These are phyloP conservation scores for Abscondita cerata DNA, from an alignment of 2,888 invertebrate genomes.

Conservation along the genomic window DNA sequence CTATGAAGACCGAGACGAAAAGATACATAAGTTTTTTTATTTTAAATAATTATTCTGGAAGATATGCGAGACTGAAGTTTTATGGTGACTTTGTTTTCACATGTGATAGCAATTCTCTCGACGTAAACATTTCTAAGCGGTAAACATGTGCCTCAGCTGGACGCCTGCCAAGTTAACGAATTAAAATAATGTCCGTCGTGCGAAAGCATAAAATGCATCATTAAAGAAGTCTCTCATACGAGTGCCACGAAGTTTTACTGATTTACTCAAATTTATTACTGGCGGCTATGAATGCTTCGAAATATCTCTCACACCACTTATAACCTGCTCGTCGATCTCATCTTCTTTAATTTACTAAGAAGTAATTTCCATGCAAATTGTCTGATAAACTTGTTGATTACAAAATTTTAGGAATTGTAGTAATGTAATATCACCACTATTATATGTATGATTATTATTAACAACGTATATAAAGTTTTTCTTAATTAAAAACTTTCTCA, in stretches of 20 bases:
- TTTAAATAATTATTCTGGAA: constrained; percentile 26
- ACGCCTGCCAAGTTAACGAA: constrained; percentile 55
- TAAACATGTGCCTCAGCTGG: constrained; percentile 55
- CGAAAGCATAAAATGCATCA: constrained; percentile 61
- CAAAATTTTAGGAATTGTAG: constrained; percentile 13
- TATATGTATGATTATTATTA: not conserved
- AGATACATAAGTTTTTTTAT: constrained; percentile 21
- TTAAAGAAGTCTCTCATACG: constrained; percentile 59
- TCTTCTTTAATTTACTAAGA: constrained; percentile 22
- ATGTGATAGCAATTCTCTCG: constrained; percentile 45
- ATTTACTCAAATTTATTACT: constrained; percentile 56
- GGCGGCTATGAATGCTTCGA: constrained; percentile 31
- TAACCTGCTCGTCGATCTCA: constrained; percentile 31
- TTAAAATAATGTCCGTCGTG: constrained; percentile 61
- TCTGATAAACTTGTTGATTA: constrained; percentile 20
- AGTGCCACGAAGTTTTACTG: constrained; percentile 57
- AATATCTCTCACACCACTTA: constrained; percentile 31
- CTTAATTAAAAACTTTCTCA: constrained; percentile 8
- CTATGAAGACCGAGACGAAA: constrained; percentile 16
- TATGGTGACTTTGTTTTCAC: constrained; percentile 38
- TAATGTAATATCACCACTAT: not conserved
- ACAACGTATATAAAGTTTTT: not conserved
- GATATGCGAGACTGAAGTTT: constrained; percentile 33
- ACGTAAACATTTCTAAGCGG: constrained; percentile 41
- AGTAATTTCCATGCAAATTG: constrained; percentile 25